Percentiles rank a stretch among this genome's conserved stretches.
phyloP scores from a whole-genome alignment of 2,888 invertebrate genomes.

The Campoletis raptor region DNA sequence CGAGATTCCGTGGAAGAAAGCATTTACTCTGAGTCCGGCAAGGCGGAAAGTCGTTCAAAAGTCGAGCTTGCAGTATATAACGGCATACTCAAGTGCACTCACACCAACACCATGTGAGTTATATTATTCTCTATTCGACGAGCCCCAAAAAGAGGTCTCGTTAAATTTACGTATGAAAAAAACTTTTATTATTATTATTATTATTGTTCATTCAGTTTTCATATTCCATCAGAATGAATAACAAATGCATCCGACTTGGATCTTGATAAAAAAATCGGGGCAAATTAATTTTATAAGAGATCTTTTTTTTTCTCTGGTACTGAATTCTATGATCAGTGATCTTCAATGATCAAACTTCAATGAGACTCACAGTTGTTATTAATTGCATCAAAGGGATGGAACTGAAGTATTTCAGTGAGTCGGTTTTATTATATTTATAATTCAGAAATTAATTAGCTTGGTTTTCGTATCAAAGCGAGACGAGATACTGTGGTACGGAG shows the following conservation, averaged over 20 bases:
- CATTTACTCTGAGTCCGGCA: constrained; percentile 33
- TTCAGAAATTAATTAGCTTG: neutral
- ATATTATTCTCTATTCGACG: neutral
- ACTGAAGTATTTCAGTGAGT: neutral
- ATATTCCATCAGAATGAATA: neutral
- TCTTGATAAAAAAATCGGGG: neutral
- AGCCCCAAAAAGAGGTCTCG: neutral
- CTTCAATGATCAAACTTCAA: neutral
- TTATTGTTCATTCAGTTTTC: neutral
- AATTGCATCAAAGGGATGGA: neutral
- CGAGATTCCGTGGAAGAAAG: constrained; percentile 35
- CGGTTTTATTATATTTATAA: neutral
- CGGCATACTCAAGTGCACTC: neutral
- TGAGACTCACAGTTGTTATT: neutral
- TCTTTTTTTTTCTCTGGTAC: neutral
- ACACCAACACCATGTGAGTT: neutral
- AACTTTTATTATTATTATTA: neutral
- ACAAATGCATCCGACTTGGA: neutral
- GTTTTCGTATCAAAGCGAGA: neutral
- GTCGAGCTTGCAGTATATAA: neutral
- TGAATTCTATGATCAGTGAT: neutral
- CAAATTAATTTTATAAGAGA: neutral
- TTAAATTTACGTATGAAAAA: neutral
- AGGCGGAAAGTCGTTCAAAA: constrained; percentile 23
- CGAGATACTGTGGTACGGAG: neutral